Percentiles rank a stretch among this genome's conserved stretches.
These are phyloP conservation scores for Neogale vison DNA, from an alignment of 2,113 vertebrate species.

Conservation along the genomic window DNA sequence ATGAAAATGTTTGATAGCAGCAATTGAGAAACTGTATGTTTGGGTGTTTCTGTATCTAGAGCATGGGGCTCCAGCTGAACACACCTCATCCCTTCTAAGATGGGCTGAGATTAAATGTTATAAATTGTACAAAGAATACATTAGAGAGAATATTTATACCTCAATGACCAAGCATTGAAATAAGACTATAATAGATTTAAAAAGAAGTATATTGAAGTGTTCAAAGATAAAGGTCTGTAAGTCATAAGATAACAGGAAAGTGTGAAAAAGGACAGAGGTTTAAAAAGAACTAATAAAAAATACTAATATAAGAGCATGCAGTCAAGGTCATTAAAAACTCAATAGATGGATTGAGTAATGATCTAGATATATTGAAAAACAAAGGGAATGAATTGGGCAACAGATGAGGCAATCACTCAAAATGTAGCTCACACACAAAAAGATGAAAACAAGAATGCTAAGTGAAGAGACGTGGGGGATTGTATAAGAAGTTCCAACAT, in stretches of 20 bases:
- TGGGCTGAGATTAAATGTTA: not conserved
- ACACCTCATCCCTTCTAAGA: not conserved
- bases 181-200: not conserved
- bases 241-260: not conserved
- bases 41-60: not conserved
- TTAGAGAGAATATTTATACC: not conserved
- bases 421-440: not conserved
- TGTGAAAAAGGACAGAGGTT: not conserved
- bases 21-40: not conserved
- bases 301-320: not conserved
- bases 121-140: not conserved
- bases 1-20: not conserved
- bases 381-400: not conserved
- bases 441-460: not conserved
- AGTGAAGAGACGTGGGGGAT: not conserved
- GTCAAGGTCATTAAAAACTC: not conserved
- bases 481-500: not conserved
- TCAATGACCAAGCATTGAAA: not conserved
- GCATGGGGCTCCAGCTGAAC: not conserved
- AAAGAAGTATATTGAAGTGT: not conserved
- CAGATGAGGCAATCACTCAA: not conserved
- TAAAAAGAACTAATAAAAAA: not conserved
- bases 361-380: not conserved
- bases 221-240: not conserved
- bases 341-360: not conserved